Conservation (phyloP, 1,140 invertebrate species). For the Drosophila tani region DNA sequence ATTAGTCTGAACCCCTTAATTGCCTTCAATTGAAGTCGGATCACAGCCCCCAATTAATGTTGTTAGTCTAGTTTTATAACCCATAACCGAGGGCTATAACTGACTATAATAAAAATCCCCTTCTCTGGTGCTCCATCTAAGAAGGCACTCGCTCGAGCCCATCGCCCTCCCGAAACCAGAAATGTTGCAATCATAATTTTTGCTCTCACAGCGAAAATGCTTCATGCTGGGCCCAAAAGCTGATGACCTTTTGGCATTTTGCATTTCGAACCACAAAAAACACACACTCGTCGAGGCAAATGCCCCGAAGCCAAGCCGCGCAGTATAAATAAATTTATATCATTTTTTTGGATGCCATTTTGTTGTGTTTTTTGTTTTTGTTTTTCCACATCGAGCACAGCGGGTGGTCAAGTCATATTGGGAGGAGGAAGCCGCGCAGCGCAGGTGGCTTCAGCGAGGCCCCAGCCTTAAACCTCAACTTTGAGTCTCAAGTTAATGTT, state of each 20-base stretch:
- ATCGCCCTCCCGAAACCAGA: constrained; percentile 25
- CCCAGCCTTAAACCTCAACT: constrained; percentile 41
- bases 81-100: constrained; percentile 34
- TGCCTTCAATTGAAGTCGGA: constrained; percentile 33
- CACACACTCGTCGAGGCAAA: constrained; percentile 48
- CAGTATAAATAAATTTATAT: constrained; percentile 78
- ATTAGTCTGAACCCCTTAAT: constrained; percentile 19
- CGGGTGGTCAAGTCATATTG: constrained; percentile 49
- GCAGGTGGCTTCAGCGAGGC: constrained; percentile 66
- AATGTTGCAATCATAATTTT: constrained; percentile 54
- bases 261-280: constrained; percentile 55
- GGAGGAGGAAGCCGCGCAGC: constrained; percentile 14
- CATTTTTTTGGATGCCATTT: constrained; percentile 60
- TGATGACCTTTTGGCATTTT: constrained; percentile 77
- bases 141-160: constrained; percentile 8
- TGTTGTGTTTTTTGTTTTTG: constrained; percentile 10
- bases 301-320: constrained; percentile 53
- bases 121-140: not conserved
- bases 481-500: constrained; percentile 38
- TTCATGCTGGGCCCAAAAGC: constrained; percentile 66
- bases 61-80: constrained; percentile 48
- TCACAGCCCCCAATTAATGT: constrained; percentile 33
- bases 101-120: constrained; percentile 32
- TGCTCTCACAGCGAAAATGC: constrained; percentile 45
- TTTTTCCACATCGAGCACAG: constrained; percentile 37